Conservation (phyloP, 2,113 vertebrate genomes). For the Oreotrochilus melanogaster region DNA sequence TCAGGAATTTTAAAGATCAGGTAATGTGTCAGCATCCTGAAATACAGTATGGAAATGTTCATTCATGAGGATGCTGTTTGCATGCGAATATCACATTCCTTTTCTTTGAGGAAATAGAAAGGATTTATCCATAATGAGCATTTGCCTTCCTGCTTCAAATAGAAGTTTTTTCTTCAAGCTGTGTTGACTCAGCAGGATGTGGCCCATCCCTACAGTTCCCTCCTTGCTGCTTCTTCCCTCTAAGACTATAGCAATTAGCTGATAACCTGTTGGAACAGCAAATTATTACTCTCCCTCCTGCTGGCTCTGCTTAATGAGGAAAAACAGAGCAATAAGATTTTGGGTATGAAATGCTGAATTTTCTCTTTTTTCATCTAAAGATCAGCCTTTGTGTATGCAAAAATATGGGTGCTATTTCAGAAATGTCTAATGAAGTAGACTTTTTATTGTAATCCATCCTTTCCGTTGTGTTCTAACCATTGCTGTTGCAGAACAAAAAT, state of each 20-base stretch:
- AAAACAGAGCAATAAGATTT: not conserved
- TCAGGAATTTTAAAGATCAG: not conserved
- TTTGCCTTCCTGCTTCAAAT: not conserved
- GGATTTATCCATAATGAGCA: not conserved
- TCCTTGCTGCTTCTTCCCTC: not conserved
- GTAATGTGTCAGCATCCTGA: not conserved
- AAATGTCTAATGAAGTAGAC: not conserved
- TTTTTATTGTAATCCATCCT: not conserved
- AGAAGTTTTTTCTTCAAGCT: not conserved
- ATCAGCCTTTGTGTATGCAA: not conserved
- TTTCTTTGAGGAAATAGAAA: not conserved
- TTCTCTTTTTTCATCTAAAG: not conserved
- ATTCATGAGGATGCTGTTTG: not conserved
- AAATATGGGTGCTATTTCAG: not conserved
- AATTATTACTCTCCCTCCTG: not conserved
- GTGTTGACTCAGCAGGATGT: not conserved
- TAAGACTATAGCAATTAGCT: not conserved
- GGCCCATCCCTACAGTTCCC: not conserved
- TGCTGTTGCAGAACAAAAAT: not conserved
- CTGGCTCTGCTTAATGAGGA: not conserved
- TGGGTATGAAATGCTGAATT: not conserved
- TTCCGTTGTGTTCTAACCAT: not conserved
- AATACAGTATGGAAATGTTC: not conserved
- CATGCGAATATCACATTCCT: not conserved
- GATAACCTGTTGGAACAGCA: not conserved